Evolutionary conservation across 1,140 invertebrate genomes (phyloP).

Genomic region (Drosophila arawakana): DNA sequence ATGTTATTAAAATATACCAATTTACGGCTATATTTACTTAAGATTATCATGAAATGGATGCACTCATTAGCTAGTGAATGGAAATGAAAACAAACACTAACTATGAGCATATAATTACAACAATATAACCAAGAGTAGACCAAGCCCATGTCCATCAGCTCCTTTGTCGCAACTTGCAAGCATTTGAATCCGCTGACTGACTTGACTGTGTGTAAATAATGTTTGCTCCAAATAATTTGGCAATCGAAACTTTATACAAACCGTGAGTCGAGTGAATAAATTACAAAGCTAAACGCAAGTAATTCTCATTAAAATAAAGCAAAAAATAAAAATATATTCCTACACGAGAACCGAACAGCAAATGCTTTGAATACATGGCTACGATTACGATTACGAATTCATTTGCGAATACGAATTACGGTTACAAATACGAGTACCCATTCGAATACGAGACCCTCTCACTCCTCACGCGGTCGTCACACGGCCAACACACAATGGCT

Average conservation of each 20-base stretch:
- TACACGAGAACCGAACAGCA: constrained; percentile 2
- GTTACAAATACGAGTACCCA: constrained; percentile 23
- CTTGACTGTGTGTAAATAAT: constrained; percentile 54
- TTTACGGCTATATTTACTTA: background rate
- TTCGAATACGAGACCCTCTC: constrained; percentile 10
- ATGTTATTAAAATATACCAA: background rate
- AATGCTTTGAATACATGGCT: constrained; percentile 36
- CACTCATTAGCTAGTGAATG: constrained; percentile 32
- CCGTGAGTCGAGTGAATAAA: constrained; percentile 48
- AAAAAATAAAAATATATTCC: background rate
- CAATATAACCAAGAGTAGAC: constrained; percentile 15
- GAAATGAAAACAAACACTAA: constrained; percentile 1
- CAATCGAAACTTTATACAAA: constrained; percentile 65
- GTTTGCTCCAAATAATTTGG: constrained; percentile 58
- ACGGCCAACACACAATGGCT: constrained; percentile 46
- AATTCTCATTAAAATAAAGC: constrained; percentile 39
- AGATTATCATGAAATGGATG: constrained; percentile 21
- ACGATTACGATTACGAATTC: constrained; percentile 24
- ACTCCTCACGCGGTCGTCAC: constrained; percentile 27
- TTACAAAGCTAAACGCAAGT: constrained; percentile 53
- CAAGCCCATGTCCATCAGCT: constrained; percentile 50
- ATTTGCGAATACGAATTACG: constrained; percentile 11
- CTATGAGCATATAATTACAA: constrained; percentile 11
- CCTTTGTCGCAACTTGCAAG: constrained; percentile 42
- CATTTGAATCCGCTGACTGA: constrained; percentile 17